These are phyloP conservation scores for Arvicanthis niloticus DNA, from an alignment of 2,113 vertebrate genomes.

Conservation along the genomic window DNA sequence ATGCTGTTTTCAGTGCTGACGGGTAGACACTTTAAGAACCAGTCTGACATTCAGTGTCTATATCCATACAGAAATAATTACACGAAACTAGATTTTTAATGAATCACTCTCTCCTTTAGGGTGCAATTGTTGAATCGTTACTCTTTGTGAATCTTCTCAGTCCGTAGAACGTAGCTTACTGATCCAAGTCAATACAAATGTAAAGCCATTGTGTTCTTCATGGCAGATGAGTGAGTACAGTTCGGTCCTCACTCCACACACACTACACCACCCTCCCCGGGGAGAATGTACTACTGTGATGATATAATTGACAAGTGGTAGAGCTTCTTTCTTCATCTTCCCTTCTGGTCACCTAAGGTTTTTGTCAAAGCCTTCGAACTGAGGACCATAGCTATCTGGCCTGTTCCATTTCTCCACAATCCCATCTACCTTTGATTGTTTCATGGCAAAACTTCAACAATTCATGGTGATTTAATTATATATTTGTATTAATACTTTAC, in stretches of 20 bases:
- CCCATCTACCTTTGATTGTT: slow-evolving; percentile 80
- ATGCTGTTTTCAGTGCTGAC: neutral
- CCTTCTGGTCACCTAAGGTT: slow-evolving; percentile 79
- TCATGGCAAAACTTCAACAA: slow-evolving; percentile 82
- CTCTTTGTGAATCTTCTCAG: neutral
- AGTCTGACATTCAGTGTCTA: neutral
- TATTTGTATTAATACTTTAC: slow-evolving; percentile 75
- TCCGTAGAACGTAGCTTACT: neutral
- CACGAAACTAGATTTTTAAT: neutral
- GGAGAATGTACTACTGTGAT: neutral
- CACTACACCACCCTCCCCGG: slow-evolving; percentile 65
- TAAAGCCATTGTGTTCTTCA: slow-evolving; percentile 52
- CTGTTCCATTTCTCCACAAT: slow-evolving; percentile 82
- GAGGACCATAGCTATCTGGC: slow-evolving; percentile 78
- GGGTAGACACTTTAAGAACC: neutral
- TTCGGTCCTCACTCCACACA: slow-evolving; percentile 67
- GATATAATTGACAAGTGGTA: neutral
- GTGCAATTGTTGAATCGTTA: neutral
- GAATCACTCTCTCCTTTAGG: neutral
- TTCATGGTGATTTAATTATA: slow-evolving; percentile 82
- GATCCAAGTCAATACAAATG: slow-evolving; percentile 41
- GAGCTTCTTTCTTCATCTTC: slow-evolving; percentile 66
- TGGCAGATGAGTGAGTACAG: neutral
- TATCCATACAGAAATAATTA: slow-evolving; percentile 11
- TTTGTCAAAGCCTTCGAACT: slow-evolving; percentile 82